Base-by-base conservation (phyloP, 2,888 invertebrate species). In the Hanleya hanleyi region DNA sequence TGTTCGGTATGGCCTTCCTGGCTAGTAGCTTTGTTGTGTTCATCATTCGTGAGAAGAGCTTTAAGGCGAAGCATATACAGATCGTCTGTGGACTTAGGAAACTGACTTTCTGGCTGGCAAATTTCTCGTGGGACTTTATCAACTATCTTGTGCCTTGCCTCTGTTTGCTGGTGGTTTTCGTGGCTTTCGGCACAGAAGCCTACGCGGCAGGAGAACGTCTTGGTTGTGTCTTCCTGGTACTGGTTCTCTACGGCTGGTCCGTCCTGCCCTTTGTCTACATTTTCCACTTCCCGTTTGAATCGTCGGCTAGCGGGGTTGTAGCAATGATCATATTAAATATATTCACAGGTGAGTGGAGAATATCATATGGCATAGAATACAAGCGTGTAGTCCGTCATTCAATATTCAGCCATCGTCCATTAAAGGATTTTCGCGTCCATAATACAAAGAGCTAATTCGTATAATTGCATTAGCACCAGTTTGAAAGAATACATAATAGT, bases 251-350 rank as follows among this genome's bases (percentile, higher is more conserved):
- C 88, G 95, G 94, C 0, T 94, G 93, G 86, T 92, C 94, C 0
- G 94, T 94, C 88, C 88, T 96, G 75, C 96, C 96, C 0, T 91
- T 95, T 47, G 93, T 93, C 79, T 96, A 96, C 87, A 82, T 95
- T 9, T 90, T 92, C 67, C 94, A 95, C 3, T 93, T 93, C 83
- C 75, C 93, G n/a, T 96, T 95, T 88, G 91, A 91, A 9, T 93
- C 94, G 5, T 94, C 96, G 0, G 93, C 96, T 0, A 92, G 94
- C 0, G 96, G 95, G 15, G 96, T 94, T 89, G 94, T 94, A 0
- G 92, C 94, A 70, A 92, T 95, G 85, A 94, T 94, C 41, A 93
- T 96, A 81, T 87, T 94, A 38, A 95, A 95, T 84, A 92, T 95
- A 32, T 92, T 96, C 69, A 92, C 94, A 69, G 96, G 95, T 94